phyloP scores from a whole-genome alignment of 2,113 vertebrate genomes.

The Cinclus mexicanus region DNA sequence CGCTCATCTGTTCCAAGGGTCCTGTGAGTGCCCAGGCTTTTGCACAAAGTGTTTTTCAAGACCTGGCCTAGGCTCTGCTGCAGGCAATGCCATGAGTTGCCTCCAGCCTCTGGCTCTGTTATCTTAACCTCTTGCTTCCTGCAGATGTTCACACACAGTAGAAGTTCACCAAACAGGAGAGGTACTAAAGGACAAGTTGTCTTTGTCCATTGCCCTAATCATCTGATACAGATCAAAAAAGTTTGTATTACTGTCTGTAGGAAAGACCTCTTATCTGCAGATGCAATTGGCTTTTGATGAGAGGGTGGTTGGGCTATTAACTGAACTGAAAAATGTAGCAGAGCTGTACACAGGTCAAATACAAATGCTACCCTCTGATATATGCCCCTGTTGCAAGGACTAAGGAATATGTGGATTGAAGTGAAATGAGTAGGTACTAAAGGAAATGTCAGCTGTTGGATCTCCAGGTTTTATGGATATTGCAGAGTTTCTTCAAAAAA shows the following conservation, averaged over 20 bases:
- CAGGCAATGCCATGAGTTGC: not conserved
- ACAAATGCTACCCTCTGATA: not conserved
- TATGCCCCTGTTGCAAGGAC: not conserved
- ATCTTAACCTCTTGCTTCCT: not conserved
- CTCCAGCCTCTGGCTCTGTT: not conserved
- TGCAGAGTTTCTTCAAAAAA: not conserved
- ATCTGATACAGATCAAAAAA: slow-evolving; percentile 35
- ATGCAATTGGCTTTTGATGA: slow-evolving; percentile 6
- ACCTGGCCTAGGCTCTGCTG: not conserved
- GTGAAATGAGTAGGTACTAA: not conserved
- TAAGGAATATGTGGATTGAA: not conserved
- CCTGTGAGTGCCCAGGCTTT: not conserved
- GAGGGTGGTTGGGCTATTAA: not conserved
- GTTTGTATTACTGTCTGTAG: not conserved
- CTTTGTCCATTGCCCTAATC: slow-evolving; percentile 11
- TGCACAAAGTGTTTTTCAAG: accelerated
- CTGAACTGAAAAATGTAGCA: not conserved
- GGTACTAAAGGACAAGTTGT: not conserved
- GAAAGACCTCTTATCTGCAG: slow-evolving; percentile 3
- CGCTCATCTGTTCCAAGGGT: not conserved
- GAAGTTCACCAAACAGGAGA: not conserved
- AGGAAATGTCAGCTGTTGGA: not conserved
- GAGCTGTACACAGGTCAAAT: not conserved
- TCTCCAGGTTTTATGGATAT: not conserved
- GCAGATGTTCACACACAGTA: not conserved